A percentile compares a stretch with the other conserved stretches of the same genome.
Conservation (phyloP, 1,140 invertebrate species). For the Scaptodrosophila lebanonensis region DNA sequence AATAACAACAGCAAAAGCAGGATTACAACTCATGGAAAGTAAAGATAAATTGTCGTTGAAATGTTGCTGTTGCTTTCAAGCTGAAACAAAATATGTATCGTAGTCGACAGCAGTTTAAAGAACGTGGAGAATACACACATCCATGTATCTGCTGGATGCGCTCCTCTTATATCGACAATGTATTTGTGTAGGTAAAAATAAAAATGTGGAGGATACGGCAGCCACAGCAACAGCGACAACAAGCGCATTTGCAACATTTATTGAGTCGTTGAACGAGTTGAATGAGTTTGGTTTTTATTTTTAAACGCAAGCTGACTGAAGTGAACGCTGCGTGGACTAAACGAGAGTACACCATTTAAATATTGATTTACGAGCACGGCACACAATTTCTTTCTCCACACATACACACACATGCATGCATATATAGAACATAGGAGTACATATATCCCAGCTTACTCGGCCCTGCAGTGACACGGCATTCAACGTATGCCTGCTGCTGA, state of each 20-base stretch:
- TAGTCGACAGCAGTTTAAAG: conserved; percentile 29
- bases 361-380: conserved; percentile 65
- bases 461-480: too few species aligned
- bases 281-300: conserved; percentile 73
- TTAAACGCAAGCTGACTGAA: conserved; percentile 49
- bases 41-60: conserved; percentile 68
- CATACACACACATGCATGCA: neutral
- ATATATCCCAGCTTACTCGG: too few species aligned
- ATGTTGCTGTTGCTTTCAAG: conserved; percentile 46
- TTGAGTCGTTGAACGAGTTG: conserved; percentile 73
- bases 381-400: conserved; percentile 18
- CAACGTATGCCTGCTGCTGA: too few species aligned
- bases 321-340: conserved; percentile 48
- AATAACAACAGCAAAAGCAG: neutral
- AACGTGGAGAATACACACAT: conserved; percentile 22
- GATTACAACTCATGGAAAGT: conserved; percentile 9
- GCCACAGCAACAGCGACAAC: conserved; percentile 38
- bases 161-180: neutral
- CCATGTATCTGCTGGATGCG: neutral
- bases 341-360: conserved; percentile 57
- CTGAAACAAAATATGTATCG: conserved; percentile 53
- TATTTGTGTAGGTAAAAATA: conserved; percentile 67
- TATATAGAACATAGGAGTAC: conserved; percentile 3
- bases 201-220: conserved; percentile 42
- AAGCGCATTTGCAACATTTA: conserved; percentile 71